Evolutionary conservation across 2,797 vertebrate genomes (phyloP), one percentile per base, ranked within the genome.

Genomic region (Adrianichthys oophorus): DNA sequence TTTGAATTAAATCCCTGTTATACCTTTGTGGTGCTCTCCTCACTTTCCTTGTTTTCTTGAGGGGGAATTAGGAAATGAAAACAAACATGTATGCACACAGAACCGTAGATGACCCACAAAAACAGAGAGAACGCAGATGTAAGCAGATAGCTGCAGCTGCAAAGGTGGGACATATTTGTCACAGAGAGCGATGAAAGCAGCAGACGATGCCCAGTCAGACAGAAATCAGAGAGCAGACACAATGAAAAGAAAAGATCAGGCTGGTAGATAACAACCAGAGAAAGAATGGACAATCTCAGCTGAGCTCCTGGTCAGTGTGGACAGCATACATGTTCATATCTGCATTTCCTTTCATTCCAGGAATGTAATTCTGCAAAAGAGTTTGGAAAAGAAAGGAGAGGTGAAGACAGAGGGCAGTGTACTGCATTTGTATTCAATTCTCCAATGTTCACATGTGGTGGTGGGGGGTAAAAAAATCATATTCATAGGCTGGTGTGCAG

Each of bases 401-500:
- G 52, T 14, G 23, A 12, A 32, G 52, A 26, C 10, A 62, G 63
- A 43, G 53, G 55, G 41, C 47, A 67, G 62, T 53, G 17, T 17
- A 6, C 56, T 55, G 65, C 55, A 56, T 77, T 70, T 43, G 62
- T 48, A 49, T 65, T 48, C 52, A 53, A 65, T 71, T 53, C 58
- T 21, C 65, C 80, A 76, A 48, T 69, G 52, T 41, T 6, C 65
- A 32, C 63, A 14, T 42, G 10, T 42, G 55, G 55, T 63, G 54
- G 62, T 68, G 54, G 62, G 70, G 61, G 56, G 15, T 61, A 64
- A 70, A 71, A 48, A 62, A 58, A 58, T 50, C 72, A 69, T 53
- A 84, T 77, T 76, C 76, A 62, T 50, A 64, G 74, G 63, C 58
- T 85, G 29, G 85, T 87, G 72, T 87, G 65, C 15, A 52, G 75